Evolutionary conservation across 2,888 invertebrate genomes (phyloP), one percentile per base, ranked within the genome.

Genomic region (Antheraea yamamai): DNA sequence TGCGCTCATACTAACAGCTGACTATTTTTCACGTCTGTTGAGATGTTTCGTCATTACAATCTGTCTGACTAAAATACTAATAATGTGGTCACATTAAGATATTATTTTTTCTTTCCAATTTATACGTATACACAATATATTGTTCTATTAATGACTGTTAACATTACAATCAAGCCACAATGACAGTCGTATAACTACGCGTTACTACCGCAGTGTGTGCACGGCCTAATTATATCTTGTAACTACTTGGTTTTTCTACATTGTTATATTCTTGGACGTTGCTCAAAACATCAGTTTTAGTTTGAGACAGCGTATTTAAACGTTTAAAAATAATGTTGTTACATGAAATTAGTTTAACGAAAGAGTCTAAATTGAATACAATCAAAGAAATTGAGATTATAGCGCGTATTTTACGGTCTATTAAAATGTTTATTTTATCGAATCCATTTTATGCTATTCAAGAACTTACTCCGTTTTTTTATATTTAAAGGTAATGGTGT

Each of bases 241-340:
- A 70, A 70, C 39, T 39, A 39, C 20, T 73, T 74, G 68, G 66
- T 73, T 73, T 75, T 82, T 81, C 84, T 84, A 83, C 30, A 30
- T 84, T 86, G 86, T 87, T 87, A 80, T 78, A 86, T 83, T 83
- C 84, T 89, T 89, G 86, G 87, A 86, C 78, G 80, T 23, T 72
- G 77, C 80, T 89, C 88, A 88, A 89, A 83, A 84, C 78, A 82
- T 80, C 78, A 75, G 81, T 84, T 82, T 79, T 74, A 74, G 77
- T 80, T 74, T 77, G 77, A 78, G 75, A 74, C 64, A 71, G 75
- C 61, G 77, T 75, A 35, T 82, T 79, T 80, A 78, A 82, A 85
- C 83, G 18, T 82, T 79, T 80, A 78, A 82, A 85, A 84, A 87
- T 81, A 81, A 78, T 74, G 73, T 35, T 20, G 58, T 73, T 47